Conservation (phyloP, 2,113 vertebrate genomes). For the Nicator chloris region DNA sequence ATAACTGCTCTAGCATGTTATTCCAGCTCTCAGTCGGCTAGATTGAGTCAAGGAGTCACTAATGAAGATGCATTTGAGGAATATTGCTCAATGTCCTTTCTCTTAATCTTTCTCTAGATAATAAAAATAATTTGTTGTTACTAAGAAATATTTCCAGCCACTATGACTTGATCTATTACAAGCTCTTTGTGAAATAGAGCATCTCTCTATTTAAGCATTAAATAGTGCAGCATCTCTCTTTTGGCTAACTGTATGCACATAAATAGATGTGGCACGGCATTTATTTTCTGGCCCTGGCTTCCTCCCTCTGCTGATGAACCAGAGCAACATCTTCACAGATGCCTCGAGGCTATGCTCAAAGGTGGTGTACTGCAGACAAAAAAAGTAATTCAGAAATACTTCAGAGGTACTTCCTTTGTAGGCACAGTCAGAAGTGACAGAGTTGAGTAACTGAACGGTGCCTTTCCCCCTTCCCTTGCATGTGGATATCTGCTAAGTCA, state of each 20-base stretch:
- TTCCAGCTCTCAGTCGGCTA: neutral
- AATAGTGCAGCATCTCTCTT: no score
- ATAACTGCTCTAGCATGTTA: neutral
- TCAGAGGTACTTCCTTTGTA: neutral
- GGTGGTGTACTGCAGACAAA: neutral
- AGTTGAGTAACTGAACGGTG: neutral
- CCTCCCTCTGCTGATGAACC: neutral
- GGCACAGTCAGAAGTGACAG: neutral
- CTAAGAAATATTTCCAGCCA: neutral
- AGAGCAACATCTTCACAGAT: neutral
- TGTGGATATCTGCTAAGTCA: neutral
- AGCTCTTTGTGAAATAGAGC: neutral
- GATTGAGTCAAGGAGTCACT: neutral
- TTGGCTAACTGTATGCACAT: neutral
- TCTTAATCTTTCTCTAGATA: neutral
- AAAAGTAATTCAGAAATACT: neutral
- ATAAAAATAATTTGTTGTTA: neutral
- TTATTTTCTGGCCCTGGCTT: neutral
- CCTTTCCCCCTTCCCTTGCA: neutral
- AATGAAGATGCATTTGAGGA: neutral
- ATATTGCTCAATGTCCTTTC: neutral
- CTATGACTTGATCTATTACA: neutral
- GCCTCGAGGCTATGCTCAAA: neutral
- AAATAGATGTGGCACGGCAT: neutral
- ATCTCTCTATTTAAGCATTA: neutral